Percentiles rank a stretch among this genome's conserved stretches.
Evolutionary conservation across 2,888 invertebrate species (phyloP).

Genomic region (Heliconius charithonia): DNA sequence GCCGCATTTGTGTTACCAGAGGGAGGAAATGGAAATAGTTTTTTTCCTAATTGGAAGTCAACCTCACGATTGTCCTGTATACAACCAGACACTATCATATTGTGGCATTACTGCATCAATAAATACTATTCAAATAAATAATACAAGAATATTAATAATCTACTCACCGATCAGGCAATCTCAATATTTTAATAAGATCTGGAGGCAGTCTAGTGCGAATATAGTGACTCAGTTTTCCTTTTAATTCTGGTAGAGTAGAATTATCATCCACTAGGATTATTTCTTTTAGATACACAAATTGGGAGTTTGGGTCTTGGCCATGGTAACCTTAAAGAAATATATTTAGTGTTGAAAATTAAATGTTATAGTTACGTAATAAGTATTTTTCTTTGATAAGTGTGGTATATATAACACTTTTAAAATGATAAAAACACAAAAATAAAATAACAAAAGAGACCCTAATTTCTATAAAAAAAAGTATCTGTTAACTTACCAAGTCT

Average conservation of each 20-base stretch:
- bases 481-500: constrained; percentile 58
- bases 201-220: constrained; percentile 87
- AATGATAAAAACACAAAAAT: no score
- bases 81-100: not conserved
- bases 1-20: no score
- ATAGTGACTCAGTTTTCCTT: constrained; percentile 91
- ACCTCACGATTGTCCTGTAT: no score
- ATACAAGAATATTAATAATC: not conserved
- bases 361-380: no score
- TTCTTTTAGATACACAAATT: constrained; percentile 89
- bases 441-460: not conserved
- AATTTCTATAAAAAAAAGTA: not conserved
- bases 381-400: no score
- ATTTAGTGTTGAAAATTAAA: not conserved
- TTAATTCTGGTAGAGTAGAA: constrained; percentile 90
- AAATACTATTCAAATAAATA: not conserved
- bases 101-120: not conserved
- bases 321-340: constrained; percentile 63
- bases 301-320: constrained; percentile 73
- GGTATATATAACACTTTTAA: no score
- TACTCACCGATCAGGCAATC: constrained; percentile 87
- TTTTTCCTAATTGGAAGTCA: no score
- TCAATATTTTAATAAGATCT: constrained; percentile 85
- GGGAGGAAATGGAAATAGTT: no score
- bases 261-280: constrained; percentile 97